A percentile compares a stretch with the other conserved stretches of the same genome.
phyloP scores from a whole-genome alignment of 2,888 invertebrate genomes.

The Escarpia spicata region DNA sequence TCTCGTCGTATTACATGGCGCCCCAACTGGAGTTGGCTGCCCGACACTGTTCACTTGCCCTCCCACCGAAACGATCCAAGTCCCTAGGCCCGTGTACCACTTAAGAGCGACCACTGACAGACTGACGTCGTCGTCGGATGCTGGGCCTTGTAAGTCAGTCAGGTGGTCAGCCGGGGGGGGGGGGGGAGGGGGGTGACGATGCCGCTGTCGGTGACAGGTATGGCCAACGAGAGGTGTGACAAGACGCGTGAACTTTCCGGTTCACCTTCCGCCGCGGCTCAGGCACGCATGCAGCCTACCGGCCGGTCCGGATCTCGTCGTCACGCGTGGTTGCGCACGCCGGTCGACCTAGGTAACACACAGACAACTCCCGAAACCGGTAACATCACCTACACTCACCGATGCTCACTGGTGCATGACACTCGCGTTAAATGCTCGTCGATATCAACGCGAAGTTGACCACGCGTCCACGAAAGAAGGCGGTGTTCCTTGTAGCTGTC shows the following conservation, averaged over 20 bases:
- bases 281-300: background rate
- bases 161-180: background rate
- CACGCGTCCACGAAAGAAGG: background rate
- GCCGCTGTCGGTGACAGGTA: background rate
- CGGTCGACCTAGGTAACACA: constrained; percentile 16
- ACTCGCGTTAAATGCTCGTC: background rate
- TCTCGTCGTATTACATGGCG: constrained; percentile 5
- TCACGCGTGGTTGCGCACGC: background rate
- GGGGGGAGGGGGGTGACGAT: constrained; percentile 16
- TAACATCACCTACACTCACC: background rate
- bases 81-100: background rate
- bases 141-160: background rate
- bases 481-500: background rate
- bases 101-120: background rate
- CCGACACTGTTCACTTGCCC: background rate
- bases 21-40: background rate
- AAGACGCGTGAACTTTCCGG: constrained; percentile 13
- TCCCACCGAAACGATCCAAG: constrained; percentile 3
- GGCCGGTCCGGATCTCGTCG: constrained; percentile 12
- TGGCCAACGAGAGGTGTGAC: background rate
- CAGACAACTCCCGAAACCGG: constrained; percentile 16
- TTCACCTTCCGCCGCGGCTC: constrained; percentile 16
- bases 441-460: background rate
- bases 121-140: background rate
- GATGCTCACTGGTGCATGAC: background rate